phyloP scores from a whole-genome alignment of 2,113 vertebrate genomes.

The Hypomesus transpacificus region DNA sequence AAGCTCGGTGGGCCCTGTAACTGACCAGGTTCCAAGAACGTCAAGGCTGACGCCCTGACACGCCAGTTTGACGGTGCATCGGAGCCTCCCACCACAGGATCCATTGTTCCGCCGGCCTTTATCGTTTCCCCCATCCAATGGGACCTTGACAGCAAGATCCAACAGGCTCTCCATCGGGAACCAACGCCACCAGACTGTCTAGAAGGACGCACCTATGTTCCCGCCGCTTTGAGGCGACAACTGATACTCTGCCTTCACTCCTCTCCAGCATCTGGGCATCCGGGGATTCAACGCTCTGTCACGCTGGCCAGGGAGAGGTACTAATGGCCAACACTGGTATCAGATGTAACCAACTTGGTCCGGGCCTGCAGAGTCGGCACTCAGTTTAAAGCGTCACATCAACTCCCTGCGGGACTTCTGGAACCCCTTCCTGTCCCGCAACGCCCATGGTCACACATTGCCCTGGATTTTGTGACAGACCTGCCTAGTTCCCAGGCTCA shows the following conservation, averaged over 20 bases:
- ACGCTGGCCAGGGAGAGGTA: too few species aligned
- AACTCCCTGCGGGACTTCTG: not conserved
- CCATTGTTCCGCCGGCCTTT: not conserved
- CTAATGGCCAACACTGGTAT: not conserved
- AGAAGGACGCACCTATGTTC: too few species aligned
- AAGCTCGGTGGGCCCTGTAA: not conserved
- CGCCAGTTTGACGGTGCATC: not conserved
- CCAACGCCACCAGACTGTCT: too few species aligned
- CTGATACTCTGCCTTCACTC: too few species aligned
- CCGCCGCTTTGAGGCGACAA: too few species aligned
- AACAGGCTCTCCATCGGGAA: too few species aligned
- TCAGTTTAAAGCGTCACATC: not conserved
- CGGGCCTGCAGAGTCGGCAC: not conserved
- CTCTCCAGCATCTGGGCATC: too few species aligned
- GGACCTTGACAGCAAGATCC: not conserved
- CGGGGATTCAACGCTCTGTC: too few species aligned
- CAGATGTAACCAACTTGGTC: not conserved
- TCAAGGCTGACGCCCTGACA: not conserved
- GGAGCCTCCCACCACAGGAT: not conserved
- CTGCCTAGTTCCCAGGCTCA: not conserved
- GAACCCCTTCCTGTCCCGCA: not conserved
- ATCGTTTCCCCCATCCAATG: not conserved
- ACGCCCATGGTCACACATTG: not conserved
- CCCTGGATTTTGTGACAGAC: not conserved
- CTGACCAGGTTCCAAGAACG: not conserved